Evolutionary conservation across 2,113 vertebrate species (phyloP), one percentile per base, ranked within the genome.

Genomic region (Daubentonia madagascariensis): DNA sequence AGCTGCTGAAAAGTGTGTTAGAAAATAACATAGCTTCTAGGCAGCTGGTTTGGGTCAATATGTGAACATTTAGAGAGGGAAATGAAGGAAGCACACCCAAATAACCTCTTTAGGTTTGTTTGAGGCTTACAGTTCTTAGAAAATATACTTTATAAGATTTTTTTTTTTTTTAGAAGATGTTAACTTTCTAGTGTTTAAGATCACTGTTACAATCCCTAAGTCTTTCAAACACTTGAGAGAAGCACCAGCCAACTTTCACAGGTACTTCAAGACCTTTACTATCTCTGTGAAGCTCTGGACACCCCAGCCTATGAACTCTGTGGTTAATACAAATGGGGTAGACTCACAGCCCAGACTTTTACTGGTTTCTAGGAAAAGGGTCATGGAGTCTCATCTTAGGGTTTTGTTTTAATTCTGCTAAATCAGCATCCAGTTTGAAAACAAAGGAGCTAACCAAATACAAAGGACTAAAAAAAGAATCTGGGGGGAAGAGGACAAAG

Each of bases 401-500:
- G 28, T 57, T 93, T 70, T 90, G 37, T 32, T 91, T 96, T 63
- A 94, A 94, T 68, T 92, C 76, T 85, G 79, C 57, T 86, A 86
- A 94, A 48, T 93, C 86, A 92, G 68, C 83, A 95, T n/a, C 12
- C 43, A 75, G 48, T 78, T 78, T n/a, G 57, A 57, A 78, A 94
- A 85, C 5, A 86, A 67, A 84, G 48, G 28, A 76, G 4, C 63
- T 91, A 87, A 92, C 16, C 54, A 50, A 96, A 73, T 70, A 18
- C 23, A 94, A 89, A 95, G 81, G 57, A 68, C 57, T 59, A 5
- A 48, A 67, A 12, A 75, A 67, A 32, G 3, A 28, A 65, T 18
- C 52, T 48, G 1, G 16, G 40, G 35, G 40, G 25, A 61, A 40
- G 43, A 18, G 35, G 54, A 32, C 76, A 85, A 94, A 80, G 70